Base-by-base conservation (phyloP, 2,113 vertebrate genomes). In the Lanius collurio region DNA sequence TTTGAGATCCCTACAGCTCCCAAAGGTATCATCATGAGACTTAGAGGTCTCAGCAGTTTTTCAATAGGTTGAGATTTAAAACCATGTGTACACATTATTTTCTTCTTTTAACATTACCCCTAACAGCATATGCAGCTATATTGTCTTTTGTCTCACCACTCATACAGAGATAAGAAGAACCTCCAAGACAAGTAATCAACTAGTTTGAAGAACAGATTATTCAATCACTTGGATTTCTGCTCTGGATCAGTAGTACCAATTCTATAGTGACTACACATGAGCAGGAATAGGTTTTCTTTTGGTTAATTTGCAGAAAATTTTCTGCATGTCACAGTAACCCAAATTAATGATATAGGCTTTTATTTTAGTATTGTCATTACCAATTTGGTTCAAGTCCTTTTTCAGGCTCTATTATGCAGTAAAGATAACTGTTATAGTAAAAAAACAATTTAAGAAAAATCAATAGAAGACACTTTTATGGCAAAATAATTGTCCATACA, bases 21-120 rank as follows among this genome's bases (percentile, higher is more conserved):
- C 93, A 83, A 75, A 90, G 73, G 89, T 81, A 73, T 86, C 80
- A 1, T 75, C 73, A 89, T 47, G 52, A 95, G 80, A 83, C 87
- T 93, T 47, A 89, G 52, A 94, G 86, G 71, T 90, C 79, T 93
- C 83, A 55, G 90, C 79, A 90, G 85, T 70, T 94, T 92, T 78
- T 81, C 81, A 59, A 81, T 70, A 33, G 86, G 68, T 87, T 6
- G 6, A 39, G 39, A 92, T 83, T 83, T 90, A 86, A 94, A 83
- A 93, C 39, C 70, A 55, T 89, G 62, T 70, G 47, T 67, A 47
- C 59, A 89, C 73, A 37, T 77, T 90, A 52, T 42, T 87, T 90
- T 70, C 71, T 74, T 86, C 47, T 92, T 92, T 77, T 64, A 93
- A 63, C 59, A 70, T 86, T 88, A 90, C 23, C 63, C 24, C 30